A percentile compares a stretch with the other conserved stretches of the same genome.
phyloP scores from a whole-genome alignment of 2,888 invertebrate species.

The Plagodis dolabraria region DNA sequence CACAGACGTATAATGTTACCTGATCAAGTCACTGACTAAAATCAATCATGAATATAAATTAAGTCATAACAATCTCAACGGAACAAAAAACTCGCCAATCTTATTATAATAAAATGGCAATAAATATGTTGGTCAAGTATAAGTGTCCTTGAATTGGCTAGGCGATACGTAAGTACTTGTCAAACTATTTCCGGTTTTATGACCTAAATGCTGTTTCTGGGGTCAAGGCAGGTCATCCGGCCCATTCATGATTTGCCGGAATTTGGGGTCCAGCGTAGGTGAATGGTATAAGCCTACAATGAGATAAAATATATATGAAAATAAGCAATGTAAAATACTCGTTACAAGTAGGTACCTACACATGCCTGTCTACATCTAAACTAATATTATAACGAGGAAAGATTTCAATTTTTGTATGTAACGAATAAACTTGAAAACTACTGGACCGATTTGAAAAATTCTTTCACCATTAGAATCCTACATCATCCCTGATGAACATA shows the following conservation, averaged over 20 bases:
- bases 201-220: conserved; percentile 8
- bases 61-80: conserved; percentile 3
- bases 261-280: conserved; percentile 1
- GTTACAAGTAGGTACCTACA: too few relatives aligned
- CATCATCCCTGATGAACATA: too few relatives aligned
- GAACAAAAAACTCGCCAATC: conserved; percentile 1
- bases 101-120: conserved; percentile 4
- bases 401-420: too few relatives aligned
- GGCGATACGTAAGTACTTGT: neutral
- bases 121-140: neutral
- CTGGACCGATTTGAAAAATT: too few relatives aligned
- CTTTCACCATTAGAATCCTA: too few relatives aligned
- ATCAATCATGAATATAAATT: conserved; percentile 11
- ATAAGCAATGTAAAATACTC: too few relatives aligned
- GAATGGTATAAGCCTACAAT: neutral
- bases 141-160: neutral
- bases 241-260: conserved; percentile 4
- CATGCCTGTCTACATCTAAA: too few relatives aligned
- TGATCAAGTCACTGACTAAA: neutral
- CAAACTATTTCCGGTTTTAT: conserved; percentile 12
- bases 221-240: conserved; percentile 25
- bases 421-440: too few relatives aligned
- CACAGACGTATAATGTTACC: neutral
- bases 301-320: too few relatives aligned
- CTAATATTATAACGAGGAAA: too few relatives aligned